Evolutionary conservation across 1,140 invertebrate genomes (phyloP), one percentile per base, ranked within the genome.

Genomic region (Hylaeus anthracinus): DNA sequence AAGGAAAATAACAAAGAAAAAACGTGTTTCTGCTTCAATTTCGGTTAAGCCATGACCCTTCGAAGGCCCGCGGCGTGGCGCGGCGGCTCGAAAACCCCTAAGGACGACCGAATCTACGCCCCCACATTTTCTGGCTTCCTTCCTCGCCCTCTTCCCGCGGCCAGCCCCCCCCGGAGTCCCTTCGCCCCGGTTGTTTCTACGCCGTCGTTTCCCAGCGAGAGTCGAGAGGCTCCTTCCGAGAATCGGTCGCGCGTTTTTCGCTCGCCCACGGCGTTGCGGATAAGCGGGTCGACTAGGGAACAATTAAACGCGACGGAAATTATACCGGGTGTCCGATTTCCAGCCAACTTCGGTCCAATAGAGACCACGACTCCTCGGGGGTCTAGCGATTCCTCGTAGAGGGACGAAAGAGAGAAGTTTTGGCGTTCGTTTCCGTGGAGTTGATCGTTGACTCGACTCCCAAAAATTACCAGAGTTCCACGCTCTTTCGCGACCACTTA

Each of bases 191-290:
- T 66, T 72, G 60, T 61, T 79, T 73, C 76, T 56, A 51, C 65
- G 66, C 6, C 60, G 45, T 63, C 72, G 43, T 58, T 48, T 48
- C 37, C 66, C 65, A 43, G 14, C 55, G 58, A 58, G 60, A 71
- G 66, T 48, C 61, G 65, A 82, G 74, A 66, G 69, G 45, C 69
- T 71, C 76, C 75, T 88, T 88, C 87, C 81, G 80, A 60, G 87
- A 88, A 88, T 83, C 78, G 83, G 60, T 79, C 86, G 56, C 75
- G 77, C 82, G 73, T 78, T 78, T 84, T 82, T 84, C 79, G 79
- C 45, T 67, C 72, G 72, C 72, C 65, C 73, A 76, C 78, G 81
- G 71, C 75, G 55, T 66, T 69, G 53, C 81, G 64, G 78, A 83
- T 83, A 83, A 83, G 65, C 61, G 48, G 45, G 56, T 39, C 60